A percentile compares a stretch with the other conserved stretches of the same genome.
These are phyloP conservation scores for Glandiceps talaboti DNA, from an alignment of 53 echinoderm and acorn worm genomes.

Conservation along the genomic window DNA sequence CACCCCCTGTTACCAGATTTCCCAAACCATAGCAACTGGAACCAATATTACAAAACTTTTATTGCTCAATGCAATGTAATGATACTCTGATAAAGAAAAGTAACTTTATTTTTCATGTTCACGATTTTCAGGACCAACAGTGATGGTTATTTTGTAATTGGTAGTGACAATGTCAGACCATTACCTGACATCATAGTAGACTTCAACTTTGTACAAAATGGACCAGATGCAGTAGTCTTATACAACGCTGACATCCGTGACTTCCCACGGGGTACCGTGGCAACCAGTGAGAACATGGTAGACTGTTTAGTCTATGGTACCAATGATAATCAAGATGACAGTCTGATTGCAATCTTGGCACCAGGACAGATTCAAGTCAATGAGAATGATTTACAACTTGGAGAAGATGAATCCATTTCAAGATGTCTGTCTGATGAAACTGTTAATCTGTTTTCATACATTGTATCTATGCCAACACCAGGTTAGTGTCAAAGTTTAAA, in stretches of 20 bases:
- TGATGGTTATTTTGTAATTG: constrained; percentile 42
- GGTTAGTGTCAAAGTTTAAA: too few species aligned
- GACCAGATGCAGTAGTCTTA: constrained; percentile 79
- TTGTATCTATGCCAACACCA: constrained; percentile 55
- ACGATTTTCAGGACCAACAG: background rate
- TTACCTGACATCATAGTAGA: constrained; percentile 34
- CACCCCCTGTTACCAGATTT: too few species aligned
- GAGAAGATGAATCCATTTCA: constrained; percentile 36
- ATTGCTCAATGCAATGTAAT: too few species aligned
- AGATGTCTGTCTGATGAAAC: constrained; percentile 47
- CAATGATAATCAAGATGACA: constrained; percentile 6
- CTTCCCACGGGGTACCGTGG: constrained; percentile 47
- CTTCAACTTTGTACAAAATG: constrained; percentile 53
- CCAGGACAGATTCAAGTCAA: constrained; percentile 53
- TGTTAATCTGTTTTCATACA: constrained; percentile 41
- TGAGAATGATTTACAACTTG: constrained; percentile 17
- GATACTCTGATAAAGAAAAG: too few species aligned
- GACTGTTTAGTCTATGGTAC: constrained; percentile 65
- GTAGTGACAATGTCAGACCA: constrained; percentile 27
- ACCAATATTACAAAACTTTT: too few species aligned
- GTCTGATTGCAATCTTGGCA: constrained; percentile 39
- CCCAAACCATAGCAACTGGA: too few species aligned
- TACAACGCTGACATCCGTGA: constrained; percentile 29
- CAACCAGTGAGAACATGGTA: constrained; percentile 33
- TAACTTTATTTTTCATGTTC: too few species aligned